A percentile compares a stretch with the other conserved stretches of the same genome.
Conservation (phyloP, 2,888 invertebrate species). For the Phortica magna region DNA sequence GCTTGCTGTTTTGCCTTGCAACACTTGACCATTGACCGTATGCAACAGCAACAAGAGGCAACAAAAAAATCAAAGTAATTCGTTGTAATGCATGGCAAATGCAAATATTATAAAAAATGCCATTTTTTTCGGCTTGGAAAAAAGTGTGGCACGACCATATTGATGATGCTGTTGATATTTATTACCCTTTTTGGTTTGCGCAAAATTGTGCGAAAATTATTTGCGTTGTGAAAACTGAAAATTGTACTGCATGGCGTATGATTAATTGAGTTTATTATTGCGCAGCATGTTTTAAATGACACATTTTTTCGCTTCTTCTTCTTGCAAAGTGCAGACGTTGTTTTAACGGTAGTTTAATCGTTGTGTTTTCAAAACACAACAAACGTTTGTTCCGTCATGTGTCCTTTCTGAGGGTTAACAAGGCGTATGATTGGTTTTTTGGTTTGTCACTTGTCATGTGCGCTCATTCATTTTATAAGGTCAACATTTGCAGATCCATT, state of each 20-base stretch:
- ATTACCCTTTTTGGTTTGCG: not conserved
- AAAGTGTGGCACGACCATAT: not conserved
- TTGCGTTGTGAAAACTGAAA: not conserved
- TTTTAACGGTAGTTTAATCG: not conserved
- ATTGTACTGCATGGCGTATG: constrained; percentile 5
- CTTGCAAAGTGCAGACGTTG: not conserved
- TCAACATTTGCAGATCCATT: too few species aligned
- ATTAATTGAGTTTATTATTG: constrained; percentile 13
- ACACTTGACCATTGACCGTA: not conserved
- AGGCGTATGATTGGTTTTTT: not conserved
- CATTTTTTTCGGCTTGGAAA: not conserved
- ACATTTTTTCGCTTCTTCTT: not conserved
- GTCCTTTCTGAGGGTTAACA: not conserved
- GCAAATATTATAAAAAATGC: not conserved
- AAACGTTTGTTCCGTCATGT: too few species aligned
- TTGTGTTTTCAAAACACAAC: not conserved
- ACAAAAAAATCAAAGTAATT: not conserved
- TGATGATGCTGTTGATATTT: constrained; percentile 3
- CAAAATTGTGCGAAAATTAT: not conserved
- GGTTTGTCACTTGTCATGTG: not conserved
- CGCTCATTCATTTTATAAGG: too few species aligned
- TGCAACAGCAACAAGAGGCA: not conserved
- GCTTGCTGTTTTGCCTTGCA: constrained; percentile 3
- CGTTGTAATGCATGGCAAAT: not conserved
- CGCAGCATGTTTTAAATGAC: not conserved